These are phyloP conservation scores for Intellagama lesueurii DNA, from an alignment of 2,797 vertebrate species.

Conservation along the genomic window DNA sequence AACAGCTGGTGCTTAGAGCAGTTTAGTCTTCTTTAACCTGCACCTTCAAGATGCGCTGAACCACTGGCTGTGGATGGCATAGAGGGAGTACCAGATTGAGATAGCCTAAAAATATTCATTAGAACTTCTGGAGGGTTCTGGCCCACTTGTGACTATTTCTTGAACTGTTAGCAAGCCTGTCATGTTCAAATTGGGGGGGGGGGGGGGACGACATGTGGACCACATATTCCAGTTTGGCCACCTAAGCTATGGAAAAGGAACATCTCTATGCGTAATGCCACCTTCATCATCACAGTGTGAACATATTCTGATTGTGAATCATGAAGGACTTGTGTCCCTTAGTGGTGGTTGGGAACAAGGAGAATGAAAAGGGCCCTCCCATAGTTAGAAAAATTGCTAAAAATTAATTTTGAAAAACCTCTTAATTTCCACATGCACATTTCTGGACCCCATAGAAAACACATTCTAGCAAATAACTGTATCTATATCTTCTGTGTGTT, in stretches of 20 bases:
- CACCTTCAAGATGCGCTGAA: not conserved
- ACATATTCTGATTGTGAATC: not conserved
- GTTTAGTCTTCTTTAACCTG: not conserved
- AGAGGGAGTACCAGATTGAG: not conserved
- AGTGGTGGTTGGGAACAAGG: not conserved
- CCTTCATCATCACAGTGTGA: not conserved
- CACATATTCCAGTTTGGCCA: not conserved
- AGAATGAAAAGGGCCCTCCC: not conserved
- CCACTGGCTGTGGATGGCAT: not conserved
- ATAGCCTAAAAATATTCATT: fast-evolving
- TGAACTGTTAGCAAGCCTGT: not conserved
- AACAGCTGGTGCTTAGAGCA: fast-evolving
- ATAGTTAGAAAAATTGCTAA: not conserved
- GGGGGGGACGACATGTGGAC: not conserved
- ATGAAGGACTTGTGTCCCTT: not conserved
- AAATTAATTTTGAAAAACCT: not conserved
- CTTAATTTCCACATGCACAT: not conserved
- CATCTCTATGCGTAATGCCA: not conserved
- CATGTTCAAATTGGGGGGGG: not conserved
- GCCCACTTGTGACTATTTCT: constrained; percentile 9
- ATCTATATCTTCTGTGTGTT: not conserved
- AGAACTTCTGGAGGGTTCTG: constrained; percentile 42
- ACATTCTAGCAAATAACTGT: not conserved
- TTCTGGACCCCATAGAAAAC: not conserved
- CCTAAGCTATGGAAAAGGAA: not conserved